A percentile compares a stretch with the other conserved stretches of the same genome.
phyloP scores from a whole-genome alignment of 2,797 vertebrate genomes.

The Coluber constrictor region DNA sequence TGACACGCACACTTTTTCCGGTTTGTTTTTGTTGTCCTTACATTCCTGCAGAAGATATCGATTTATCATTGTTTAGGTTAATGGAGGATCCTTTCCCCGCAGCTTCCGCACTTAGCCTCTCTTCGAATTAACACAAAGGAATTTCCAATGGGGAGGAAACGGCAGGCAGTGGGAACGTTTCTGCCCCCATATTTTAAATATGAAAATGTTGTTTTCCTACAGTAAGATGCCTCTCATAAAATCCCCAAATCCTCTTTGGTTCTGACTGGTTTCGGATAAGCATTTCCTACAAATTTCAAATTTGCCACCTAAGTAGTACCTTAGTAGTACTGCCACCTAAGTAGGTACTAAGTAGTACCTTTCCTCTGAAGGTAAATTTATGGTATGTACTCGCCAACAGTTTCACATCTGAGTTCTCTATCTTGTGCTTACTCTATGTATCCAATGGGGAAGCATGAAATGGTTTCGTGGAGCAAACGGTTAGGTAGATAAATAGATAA shows the following conservation, averaged over 20 bases:
- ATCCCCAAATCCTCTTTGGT: neutral
- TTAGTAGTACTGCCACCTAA: neutral
- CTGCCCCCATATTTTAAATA: neutral
- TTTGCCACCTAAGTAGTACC: neutral
- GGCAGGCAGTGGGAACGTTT: too few species aligned
- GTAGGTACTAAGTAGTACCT: neutral
- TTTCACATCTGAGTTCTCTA: neutral
- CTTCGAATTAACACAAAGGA: slow-evolving; percentile 19
- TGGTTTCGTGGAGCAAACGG: neutral
- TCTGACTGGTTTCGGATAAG: neutral
- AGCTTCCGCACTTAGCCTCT: slow-evolving; percentile 1
- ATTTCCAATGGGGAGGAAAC: neutral
- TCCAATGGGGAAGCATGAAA: neutral
- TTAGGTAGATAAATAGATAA: neutral
- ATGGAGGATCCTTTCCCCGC: slow-evolving; percentile 9
- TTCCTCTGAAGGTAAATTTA: neutral
- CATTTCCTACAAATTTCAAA: neutral
- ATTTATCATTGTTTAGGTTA: slow-evolving; percentile 28
- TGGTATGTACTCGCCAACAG: neutral
- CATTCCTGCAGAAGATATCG: slow-evolving; percentile 24
- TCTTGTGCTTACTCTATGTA: neutral
- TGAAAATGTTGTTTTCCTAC: neutral
- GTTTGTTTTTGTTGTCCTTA: neutral
- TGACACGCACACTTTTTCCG: neutral
- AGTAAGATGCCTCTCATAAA: neutral